Base-by-base conservation (phyloP, 2,113 vertebrate species). In the Phasianus colchicus region DNA sequence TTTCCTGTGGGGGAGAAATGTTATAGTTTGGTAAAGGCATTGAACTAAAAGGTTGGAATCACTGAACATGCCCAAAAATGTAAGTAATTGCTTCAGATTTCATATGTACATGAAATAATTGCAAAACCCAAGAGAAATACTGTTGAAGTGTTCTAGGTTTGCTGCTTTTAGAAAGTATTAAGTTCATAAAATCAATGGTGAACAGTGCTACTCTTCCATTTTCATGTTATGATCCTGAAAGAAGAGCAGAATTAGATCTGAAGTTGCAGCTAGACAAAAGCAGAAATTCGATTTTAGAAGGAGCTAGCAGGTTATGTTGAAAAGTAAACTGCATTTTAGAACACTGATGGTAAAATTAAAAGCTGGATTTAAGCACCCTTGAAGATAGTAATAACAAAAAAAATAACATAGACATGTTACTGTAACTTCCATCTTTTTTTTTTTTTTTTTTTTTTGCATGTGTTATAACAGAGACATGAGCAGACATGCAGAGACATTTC, bases 221-320 rank as follows among this genome's bases (percentile, higher is more conserved):
- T 81, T 29, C 36, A 27, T 7, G 24, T 12, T 86, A 24, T 34
- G 55, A 27, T 85, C 79, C 43, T 89, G 15, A 29, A 60, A 47
- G 30, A 72, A 71, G 9, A 58, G 32, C 17, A 83, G 50, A 85
- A 87, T 70, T 77, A 29, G 19, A 64, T 52, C 34, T 17, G 8
- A 74, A 67, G 45, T 73, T 0, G 0, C 36, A 66, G 52, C 43
- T 87, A 85, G 79, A 50, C 10, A 61, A 58, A 81, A 72, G 1
- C 18, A 81, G 38, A 60, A 47, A 36, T 63, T 70, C 91, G 40
- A 71, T 81, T 96, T 86, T 83, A 88, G 79, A 78, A 86, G 15
- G 32, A 65, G 25, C 22, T 78, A 67, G 20, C 0, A 1, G 34
- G 36, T 67, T 77, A 60, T 12, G 6, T 19, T 45, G 17, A 85